phyloP scores from a whole-genome alignment of 2,888 invertebrate genomes.

The Standfussiana lucernea region DNA sequence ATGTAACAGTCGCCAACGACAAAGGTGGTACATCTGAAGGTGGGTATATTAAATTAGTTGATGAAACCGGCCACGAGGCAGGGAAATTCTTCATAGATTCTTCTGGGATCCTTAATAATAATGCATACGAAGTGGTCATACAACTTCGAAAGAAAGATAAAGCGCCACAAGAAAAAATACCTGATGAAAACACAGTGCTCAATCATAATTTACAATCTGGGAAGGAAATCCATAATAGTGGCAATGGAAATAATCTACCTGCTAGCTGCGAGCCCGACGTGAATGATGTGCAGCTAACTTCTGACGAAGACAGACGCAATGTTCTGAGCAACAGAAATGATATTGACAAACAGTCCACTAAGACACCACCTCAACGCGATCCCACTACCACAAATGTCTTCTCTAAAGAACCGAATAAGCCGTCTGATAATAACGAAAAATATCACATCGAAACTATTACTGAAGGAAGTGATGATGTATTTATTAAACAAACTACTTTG shows the following conservation, averaged over 20 bases:
- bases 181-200: conserved; percentile 43
- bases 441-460: conserved; percentile 30
- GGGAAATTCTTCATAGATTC: conserved; percentile 86
- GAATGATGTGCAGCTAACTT: conserved; percentile 15
- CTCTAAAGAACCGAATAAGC: conserved; percentile 16
- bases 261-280: conserved; percentile 6
- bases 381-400: background rate
- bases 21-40: conserved; percentile 71
- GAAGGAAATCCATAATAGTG: conserved; percentile 18
- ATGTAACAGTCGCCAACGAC: conserved; percentile 76
- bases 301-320: conserved; percentile 20
- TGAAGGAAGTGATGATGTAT: conserved; percentile 40
- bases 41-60: conserved; percentile 79
- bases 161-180: conserved; percentile 57
- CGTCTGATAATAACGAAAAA: conserved; percentile 16
- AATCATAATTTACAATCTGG: conserved; percentile 11
- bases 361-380: conserved; percentile 19
- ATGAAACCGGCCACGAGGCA: conserved; percentile 78
- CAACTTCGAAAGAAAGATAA: conserved; percentile 84
- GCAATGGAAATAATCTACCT: conserved; percentile 16
- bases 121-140: conserved; percentile 87
- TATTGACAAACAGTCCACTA: conserved; percentile 17
- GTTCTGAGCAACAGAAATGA: conserved; percentile 11
- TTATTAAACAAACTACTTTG: conserved; percentile 20
- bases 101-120: conserved; percentile 82